phyloP scores from a whole-genome alignment of 2,797 vertebrate species.

The Erethizon dorsatum region DNA sequence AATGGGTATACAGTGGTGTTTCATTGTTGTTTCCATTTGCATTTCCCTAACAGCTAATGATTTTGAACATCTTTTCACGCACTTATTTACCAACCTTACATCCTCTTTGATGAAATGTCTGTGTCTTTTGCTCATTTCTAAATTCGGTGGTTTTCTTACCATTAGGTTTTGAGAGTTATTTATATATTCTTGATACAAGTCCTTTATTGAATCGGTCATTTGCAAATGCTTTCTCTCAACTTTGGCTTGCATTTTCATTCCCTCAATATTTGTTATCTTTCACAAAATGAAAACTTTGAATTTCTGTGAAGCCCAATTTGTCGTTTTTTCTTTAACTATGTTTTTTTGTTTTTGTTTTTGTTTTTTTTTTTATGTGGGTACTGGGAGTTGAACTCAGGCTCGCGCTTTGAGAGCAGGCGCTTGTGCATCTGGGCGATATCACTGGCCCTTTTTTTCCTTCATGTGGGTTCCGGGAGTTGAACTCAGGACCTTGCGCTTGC shows the following conservation, averaged over 20 bases:
- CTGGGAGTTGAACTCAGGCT: too few relatives aligned
- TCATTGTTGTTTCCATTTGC: neutral
- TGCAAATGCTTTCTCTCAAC: conserved; percentile 39
- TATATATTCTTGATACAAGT: conserved; percentile 19
- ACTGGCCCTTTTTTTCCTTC: too few relatives aligned
- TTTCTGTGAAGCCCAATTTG: conserved; percentile 17
- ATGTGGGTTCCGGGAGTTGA: too few relatives aligned
- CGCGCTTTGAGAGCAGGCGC: too few relatives aligned
- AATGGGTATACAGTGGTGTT: neutral
- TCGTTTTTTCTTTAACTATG: neutral
- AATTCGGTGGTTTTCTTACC: conserved; percentile 20
- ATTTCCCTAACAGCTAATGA: conserved; percentile 28
- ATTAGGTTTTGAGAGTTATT: neutral
- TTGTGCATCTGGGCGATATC: too few relatives aligned
- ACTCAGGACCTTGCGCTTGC: too few relatives aligned
- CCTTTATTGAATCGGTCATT: conserved; percentile 7
- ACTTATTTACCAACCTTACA: neutral
- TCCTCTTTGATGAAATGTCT: conserved; percentile 31
- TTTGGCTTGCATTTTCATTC: conserved; percentile 31
- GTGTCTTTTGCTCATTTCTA: neutral
- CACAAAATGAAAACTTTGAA: conserved; percentile 11
- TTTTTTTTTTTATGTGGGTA: too few relatives aligned
- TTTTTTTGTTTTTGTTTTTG: too few relatives aligned
- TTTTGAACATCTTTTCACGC: conserved; percentile 38
- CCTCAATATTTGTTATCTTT: conserved; percentile 25